phyloP scores from a whole-genome alignment of 2,888 invertebrate species.

The Tromatobia lineatoria region DNA sequence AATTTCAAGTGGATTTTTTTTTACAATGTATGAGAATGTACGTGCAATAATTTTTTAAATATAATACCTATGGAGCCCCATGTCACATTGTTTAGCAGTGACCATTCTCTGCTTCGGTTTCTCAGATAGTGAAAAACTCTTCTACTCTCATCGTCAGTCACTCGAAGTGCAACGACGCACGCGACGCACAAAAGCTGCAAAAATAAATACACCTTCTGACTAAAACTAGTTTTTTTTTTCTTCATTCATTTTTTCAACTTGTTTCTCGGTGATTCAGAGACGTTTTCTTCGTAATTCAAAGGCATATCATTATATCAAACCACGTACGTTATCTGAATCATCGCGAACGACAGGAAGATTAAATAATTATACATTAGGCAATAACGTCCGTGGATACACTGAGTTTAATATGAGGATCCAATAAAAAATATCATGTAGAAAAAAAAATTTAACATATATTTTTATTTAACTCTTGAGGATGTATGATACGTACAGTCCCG shows the following conservation, averaged over 20 bases:
- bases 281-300: conserved; percentile 30
- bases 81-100: conserved; percentile 90
- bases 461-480: too few species aligned
- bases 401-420: too few species aligned
- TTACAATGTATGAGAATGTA: too few species aligned
- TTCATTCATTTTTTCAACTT: conserved; percentile 50
- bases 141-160: conserved; percentile 91
- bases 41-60: background rate
- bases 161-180: conserved; percentile 90
- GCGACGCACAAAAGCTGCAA: conserved; percentile 89
- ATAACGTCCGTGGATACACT: background rate
- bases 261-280: conserved; percentile 36
- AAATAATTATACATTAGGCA: conserved; percentile 21
- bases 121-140: conserved; percentile 90
- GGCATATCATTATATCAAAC: conserved; percentile 48
- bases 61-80: conserved; percentile 89
- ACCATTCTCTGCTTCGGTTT: conserved; percentile 92
- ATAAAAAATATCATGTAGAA: too few species aligned
- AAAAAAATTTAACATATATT: too few species aligned
- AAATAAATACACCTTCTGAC: conserved; percentile 27
- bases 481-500: too few species aligned
- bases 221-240: background rate
- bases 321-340: conserved; percentile 52
- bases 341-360: conserved; percentile 42
- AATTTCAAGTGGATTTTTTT: too few species aligned